Evolutionary conservation across 2,113 vertebrate species (phyloP), one percentile per base, ranked within the genome.

Genomic region (Jacana jacana): DNA sequence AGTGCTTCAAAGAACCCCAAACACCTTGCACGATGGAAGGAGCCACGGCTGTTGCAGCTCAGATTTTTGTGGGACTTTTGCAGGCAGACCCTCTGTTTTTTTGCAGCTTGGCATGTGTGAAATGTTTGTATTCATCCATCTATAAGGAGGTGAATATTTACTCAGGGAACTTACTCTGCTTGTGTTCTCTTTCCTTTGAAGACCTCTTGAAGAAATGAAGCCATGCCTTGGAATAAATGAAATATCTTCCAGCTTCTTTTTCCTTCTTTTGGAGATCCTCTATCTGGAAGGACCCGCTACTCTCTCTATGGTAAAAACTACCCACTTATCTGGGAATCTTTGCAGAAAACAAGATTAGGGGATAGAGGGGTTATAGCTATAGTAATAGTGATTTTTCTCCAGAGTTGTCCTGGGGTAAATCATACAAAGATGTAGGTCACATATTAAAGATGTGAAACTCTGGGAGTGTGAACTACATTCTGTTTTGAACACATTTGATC

Each of bases 171-270:
- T 95, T 57, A 60, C 2, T 14, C 57, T 72, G 37, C 37, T 75
- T 73, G 57, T 89, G 17, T 27, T 52, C 61, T 94, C 75, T 87
- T 82, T 96, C 46, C 20, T 64, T 81, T 93, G 18, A 97, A 99
- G 99, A 94, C 98, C 99, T 63, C 97, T 99, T 40, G 99, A 99
- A 75, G 99, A 99, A 28, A 97, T 98, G 72, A 99, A 99, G 93
- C 98, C 98, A 86, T 98, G 98, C 98, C 99, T 86, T 96, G 98
- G 95, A 91, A 97, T 97, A 96, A 99, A 99, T 96, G 99, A 99
- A 97, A 99, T 99, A 46, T 98, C 99, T 16, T 97, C 98, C 86
- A 99, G 99, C 94, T 99, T 99, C 96, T 99, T 99, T 96, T 98
- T 97, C 90, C 98, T 99, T 71, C 97, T 99, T 57, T 97, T 99